phyloP scores from a whole-genome alignment of 2,797 vertebrate genomes.

The Spinus olivaceus region DNA sequence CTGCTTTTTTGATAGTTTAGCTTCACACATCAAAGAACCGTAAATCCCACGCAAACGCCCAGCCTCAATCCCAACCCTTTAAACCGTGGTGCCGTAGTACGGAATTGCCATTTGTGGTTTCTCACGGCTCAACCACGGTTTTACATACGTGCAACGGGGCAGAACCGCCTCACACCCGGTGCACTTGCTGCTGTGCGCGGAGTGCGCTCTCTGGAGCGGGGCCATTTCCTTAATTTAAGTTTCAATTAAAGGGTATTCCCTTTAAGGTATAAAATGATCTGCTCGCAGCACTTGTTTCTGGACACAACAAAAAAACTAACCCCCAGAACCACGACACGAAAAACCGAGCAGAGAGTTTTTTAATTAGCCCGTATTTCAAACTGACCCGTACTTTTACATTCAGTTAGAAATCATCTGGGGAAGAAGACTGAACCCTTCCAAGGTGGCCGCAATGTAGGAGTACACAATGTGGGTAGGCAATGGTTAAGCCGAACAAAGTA shows the following conservation, averaged over 20 bases:
- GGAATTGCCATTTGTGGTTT: slow-evolving; percentile 1
- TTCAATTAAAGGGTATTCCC: background rate
- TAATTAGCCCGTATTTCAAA: background rate
- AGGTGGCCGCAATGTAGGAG: background rate
- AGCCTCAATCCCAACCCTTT: background rate
- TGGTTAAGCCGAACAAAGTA: background rate
- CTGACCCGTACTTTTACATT: background rate
- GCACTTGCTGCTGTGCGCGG: background rate
- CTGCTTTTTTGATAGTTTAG: background rate
- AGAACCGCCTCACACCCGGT: background rate
- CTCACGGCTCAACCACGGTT: background rate
- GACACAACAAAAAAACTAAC: background rate
- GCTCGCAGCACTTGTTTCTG: background rate
- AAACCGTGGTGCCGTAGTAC: rapidly evolving
- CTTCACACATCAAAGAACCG: background rate
- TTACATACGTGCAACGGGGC: background rate
- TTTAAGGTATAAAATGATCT: background rate
- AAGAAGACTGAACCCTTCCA: too few species aligned
- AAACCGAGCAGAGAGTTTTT: background rate
- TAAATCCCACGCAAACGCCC: background rate
- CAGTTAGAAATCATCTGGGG: background rate
- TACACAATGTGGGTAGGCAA: rapidly evolving
- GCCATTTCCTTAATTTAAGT: background rate
- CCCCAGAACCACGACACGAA: rapidly evolving
- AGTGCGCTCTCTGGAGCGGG: background rate